Base-by-base conservation (phyloP, 2,888 invertebrate species). In the Kuschelorhynchus macadamiae region DNA sequence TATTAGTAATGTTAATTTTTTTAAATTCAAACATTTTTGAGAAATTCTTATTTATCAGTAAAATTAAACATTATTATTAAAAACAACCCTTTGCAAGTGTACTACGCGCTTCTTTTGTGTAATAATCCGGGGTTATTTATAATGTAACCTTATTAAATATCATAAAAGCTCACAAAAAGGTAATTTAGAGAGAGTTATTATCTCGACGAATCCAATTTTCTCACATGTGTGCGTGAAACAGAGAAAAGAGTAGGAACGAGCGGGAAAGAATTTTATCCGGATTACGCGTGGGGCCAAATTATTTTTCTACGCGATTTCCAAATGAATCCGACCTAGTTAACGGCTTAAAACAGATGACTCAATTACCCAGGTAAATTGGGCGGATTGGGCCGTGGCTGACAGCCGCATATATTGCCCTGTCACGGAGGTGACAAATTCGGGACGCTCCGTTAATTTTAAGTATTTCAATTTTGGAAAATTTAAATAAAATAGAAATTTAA, bases 291-390 rank as follows among this genome's bases (percentile, higher is more conserved):
- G 55, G 47, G 47, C 41, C 30, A 30, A 63, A 63, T 56, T 55
- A 63, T 63, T 63, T 63, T 63, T 63, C 63, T 57, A 57, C 64
- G 50, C 57, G 49, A 41, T 36, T 59, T 57, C 36, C 57, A 32
- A 65, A 56, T 64, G 64, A 65, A 65, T 65, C 44, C 57, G 64
- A 57, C 64, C 64, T 57, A 65, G 57, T 65, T 65, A 57, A 57
- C 50, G 44, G 50, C 41, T 49, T 41, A 67, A 67, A 67, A 67
- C 60, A 67, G 53, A 70, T 71, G 64, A 60, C 64, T 65, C 71
- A 67, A 71, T 71, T 71, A 71, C 57, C 56, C 65, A 61, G 61
- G 67, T 71, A 71, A 71, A 71, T 71, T 71, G 67, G 30, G 64
- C 53, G 60, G 65, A 63, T 67, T 50, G 55, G 67, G 67, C 18